A percentile compares a stretch with the other conserved stretches of the same genome.
phyloP scores from a whole-genome alignment of 2,888 invertebrate genomes.

The Synanthedon andrenaeformis region DNA sequence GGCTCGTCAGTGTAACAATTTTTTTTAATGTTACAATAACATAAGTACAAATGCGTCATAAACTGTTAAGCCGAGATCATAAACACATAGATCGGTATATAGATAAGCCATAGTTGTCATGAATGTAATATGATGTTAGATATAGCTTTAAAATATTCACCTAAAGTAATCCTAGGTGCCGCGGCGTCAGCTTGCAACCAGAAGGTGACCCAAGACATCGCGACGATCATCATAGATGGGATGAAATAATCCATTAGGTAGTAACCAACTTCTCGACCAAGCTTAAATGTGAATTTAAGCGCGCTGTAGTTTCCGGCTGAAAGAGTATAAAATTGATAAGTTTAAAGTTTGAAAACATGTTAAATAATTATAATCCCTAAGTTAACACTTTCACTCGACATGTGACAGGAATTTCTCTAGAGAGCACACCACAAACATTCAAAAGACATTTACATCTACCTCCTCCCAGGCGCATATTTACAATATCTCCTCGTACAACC shows the following conservation, averaged over 20 bases:
- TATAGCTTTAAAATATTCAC: conserved; percentile 35
- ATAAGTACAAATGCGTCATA: too few species aligned
- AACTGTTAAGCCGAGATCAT: too few species aligned
- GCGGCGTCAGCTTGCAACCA: conserved; percentile 90
- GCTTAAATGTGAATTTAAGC: conserved; percentile 80
- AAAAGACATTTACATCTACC: conserved; percentile 68
- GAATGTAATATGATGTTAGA: too few species aligned
- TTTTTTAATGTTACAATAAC: too few species aligned
- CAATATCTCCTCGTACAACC: conserved; percentile 75
- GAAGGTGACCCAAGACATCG: conserved; percentile 90
- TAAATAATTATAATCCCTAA: not conserved
- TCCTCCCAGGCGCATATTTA: conserved; percentile 78
- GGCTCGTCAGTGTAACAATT: too few species aligned
- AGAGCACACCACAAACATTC: conserved; percentile 18
- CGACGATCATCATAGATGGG: conserved; percentile 87
- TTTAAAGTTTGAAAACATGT: not conserved
- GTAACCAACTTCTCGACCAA: conserved; percentile 85
- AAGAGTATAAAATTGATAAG: conserved; percentile 20
- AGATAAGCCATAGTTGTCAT: too few species aligned
- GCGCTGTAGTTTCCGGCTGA: conserved; percentile 87
- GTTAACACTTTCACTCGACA: not conserved
- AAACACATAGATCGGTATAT: too few species aligned
- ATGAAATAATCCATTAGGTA: conserved; percentile 91
- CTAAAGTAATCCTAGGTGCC: conserved; percentile 84
- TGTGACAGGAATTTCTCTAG: too few species aligned